These are phyloP conservation scores for Rousettus madagascariensis DNA, from an alignment of 2,797 vertebrate genomes.

Conservation along the genomic window DNA sequence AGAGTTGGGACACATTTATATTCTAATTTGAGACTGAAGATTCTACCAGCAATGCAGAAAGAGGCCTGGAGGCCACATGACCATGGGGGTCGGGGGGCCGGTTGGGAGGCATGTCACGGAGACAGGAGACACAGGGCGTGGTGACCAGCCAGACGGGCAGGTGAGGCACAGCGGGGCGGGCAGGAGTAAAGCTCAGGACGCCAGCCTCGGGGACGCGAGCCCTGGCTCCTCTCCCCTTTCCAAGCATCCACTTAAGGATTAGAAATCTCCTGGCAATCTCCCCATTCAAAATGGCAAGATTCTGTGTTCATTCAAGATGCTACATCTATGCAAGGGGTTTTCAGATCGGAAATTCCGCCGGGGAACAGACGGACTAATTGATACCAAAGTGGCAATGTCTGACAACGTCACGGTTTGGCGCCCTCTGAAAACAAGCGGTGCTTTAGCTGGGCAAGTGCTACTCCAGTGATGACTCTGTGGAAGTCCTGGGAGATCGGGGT, in stretches of 20 bases:
- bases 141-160: accelerated
- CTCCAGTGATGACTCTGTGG: neutral
- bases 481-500: neutral
- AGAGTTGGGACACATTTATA: accelerated
- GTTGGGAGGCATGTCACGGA: neutral
- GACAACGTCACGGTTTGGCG: neutral
- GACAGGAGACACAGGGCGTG: neutral
- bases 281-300: neutral
- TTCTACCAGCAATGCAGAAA: no score
- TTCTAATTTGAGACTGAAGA: neutral
- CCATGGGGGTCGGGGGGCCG: accelerated
- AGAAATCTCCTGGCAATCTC: neutral
- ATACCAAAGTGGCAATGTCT: neutral
- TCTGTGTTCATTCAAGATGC: neutral
- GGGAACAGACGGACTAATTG: neutral
- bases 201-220: accelerated
- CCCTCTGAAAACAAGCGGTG: neutral
- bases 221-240: accelerated
- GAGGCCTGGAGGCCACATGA: accelerated
- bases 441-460: neutral
- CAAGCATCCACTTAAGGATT: accelerated
- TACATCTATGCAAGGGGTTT: neutral
- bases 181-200: neutral
- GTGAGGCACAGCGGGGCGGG: accelerated
- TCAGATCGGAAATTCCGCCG: neutral